phyloP scores from a whole-genome alignment of 1,140 invertebrate genomes.

The Drosophila pseudoananassae region DNA sequence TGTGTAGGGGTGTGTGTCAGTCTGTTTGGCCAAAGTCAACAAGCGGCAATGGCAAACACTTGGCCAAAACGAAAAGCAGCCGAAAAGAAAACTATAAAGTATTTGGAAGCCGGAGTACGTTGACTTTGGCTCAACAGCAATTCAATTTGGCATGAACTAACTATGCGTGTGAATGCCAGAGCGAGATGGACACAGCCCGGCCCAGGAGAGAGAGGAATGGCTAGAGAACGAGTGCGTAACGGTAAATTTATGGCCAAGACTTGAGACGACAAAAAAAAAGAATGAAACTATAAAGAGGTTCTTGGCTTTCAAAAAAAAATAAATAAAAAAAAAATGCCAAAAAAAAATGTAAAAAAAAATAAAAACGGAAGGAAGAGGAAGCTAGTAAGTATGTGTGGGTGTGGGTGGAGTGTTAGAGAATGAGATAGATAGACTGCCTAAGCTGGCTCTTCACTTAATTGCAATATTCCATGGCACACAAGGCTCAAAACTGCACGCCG shows the following conservation, averaged over 20 bases:
- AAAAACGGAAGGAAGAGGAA: too few species aligned
- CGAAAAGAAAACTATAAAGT: constrained; percentile 68
- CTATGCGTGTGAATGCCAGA: constrained; percentile 51
- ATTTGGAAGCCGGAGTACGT: constrained; percentile 62
- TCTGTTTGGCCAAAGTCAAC: constrained; percentile 53
- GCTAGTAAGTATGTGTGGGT: too few species aligned
- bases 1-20: constrained; percentile 23
- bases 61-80: constrained; percentile 38
- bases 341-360: not conserved
- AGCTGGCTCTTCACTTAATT: constrained; percentile 59
- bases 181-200: constrained; percentile 19
- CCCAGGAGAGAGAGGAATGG: constrained; percentile 8
- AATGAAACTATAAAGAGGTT: constrained; percentile 11
- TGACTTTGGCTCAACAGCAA: constrained; percentile 66
- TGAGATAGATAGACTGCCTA: constrained; percentile 38
- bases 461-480: constrained; percentile 47
- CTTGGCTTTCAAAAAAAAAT: constrained; percentile 28
- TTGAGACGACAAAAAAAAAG: constrained; percentile 36
- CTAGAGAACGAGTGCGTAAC: constrained; percentile 33
- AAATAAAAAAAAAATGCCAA: constrained; percentile 10
- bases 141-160: constrained; percentile 68
- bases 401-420: not conserved
- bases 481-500: constrained; percentile 34
- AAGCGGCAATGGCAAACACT: constrained; percentile 72
- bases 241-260: constrained; percentile 49